These are phyloP conservation scores for Glossosoma conforme DNA, from an alignment of 1,140 invertebrate species.

Conservation along the genomic window DNA sequence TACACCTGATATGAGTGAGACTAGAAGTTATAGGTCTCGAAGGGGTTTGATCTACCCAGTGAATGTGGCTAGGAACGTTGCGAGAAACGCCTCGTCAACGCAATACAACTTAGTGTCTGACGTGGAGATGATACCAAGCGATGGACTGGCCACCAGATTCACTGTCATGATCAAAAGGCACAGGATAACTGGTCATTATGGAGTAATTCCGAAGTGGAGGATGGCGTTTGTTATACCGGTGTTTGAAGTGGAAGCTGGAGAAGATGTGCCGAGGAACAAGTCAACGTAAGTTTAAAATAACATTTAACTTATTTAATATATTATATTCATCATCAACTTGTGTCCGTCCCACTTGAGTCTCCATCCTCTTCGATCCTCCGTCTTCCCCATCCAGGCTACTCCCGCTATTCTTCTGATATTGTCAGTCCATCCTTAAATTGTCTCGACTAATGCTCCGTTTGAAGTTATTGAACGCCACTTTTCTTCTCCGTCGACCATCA, in stretches of 20 bases:
- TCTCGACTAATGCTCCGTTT: too few species aligned
- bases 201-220: constrained; percentile 36
- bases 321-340: too few species aligned
- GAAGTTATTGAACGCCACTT: too few species aligned
- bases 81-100: constrained; percentile 56
- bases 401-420: too few species aligned
- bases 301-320: not conserved
- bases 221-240: constrained; percentile 62
- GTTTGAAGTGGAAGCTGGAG: constrained; percentile 66
- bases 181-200: constrained; percentile 25
- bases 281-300: constrained; percentile 17
- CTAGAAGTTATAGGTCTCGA: constrained; percentile 49
- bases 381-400: too few species aligned
- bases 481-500: too few species aligned
- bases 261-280: constrained; percentile 57
- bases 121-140: constrained; percentile 68
- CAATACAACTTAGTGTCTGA: constrained; percentile 70
- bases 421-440: too few species aligned
- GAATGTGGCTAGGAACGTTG: constrained; percentile 69
- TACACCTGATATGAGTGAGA: constrained; percentile 36
- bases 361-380: too few species aligned
- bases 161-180: constrained; percentile 52
- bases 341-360: too few species aligned
- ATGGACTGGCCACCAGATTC: constrained; percentile 58
- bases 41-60: constrained; percentile 64